These are phyloP conservation scores for Poliocrania exsul DNA, from an alignment of 2,797 vertebrate species.

Conservation along the genomic window DNA sequence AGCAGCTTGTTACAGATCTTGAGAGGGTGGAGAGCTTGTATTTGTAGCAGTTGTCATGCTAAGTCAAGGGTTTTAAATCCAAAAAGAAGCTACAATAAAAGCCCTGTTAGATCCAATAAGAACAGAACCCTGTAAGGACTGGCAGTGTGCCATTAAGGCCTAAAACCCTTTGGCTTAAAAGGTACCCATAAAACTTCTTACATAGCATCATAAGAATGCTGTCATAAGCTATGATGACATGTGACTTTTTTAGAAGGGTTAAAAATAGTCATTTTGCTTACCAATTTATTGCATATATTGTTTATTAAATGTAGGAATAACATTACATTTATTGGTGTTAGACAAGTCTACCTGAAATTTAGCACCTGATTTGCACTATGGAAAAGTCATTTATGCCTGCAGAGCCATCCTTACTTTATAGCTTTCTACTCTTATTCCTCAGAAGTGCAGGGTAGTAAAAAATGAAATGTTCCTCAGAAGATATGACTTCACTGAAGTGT, in stretches of 20 bases:
- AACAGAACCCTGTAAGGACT: not conserved
- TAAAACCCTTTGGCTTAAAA: not conserved
- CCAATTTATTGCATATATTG: not conserved
- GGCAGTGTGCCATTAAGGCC: not conserved
- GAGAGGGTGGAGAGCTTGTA: not conserved
- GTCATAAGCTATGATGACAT: not conserved
- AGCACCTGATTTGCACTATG: not conserved
- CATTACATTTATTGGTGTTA: not conserved
- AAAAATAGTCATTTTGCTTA: not conserved
- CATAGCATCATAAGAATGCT: not conserved
- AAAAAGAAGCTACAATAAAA: not conserved
- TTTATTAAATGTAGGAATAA: not conserved
- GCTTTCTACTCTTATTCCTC: not conserved
- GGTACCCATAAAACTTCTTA: not conserved
- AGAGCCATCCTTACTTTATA: not conserved
- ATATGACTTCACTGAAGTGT: not conserved
- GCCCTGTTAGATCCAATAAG: not conserved
- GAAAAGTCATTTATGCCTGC: not conserved
- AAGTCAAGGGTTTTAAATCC: not conserved
- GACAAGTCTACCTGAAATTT: not conserved
- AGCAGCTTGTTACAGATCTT: not conserved
- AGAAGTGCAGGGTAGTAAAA: not conserved
- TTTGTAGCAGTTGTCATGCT: not conserved
- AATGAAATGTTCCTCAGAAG: not conserved
- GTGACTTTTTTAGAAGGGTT: not conserved